These are phyloP conservation scores for Standfussiana lucernea DNA, from an alignment of 2,888 invertebrate species.

Conservation along the genomic window DNA sequence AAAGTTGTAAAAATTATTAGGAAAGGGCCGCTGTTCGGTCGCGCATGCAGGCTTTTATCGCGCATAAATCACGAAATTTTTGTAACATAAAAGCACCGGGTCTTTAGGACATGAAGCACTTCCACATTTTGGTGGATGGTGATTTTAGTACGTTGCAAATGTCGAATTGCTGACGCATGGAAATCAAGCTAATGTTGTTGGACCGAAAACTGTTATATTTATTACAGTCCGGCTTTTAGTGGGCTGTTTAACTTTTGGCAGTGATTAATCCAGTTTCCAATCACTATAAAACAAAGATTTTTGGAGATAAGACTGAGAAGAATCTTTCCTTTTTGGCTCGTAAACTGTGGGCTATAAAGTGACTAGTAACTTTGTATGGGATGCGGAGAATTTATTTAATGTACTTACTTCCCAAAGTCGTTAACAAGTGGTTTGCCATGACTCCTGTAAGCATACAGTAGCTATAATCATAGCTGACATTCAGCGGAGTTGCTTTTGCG, in stretches of 20 bases:
- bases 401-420: conserved; percentile 17
- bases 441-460: conserved; percentile 16
- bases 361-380: conserved; percentile 19
- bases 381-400: conserved; percentile 29
- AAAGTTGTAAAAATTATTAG: conserved; percentile 56
- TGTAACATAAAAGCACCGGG: conserved; percentile 51
- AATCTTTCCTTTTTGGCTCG: conserved; percentile 5
- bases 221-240: conserved; percentile 8
- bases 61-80: conserved; percentile 62
- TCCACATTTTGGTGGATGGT: conserved; percentile 23
- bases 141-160: conserved; percentile 47
- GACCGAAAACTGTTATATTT: not conserved
- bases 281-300: conserved; percentile 39
- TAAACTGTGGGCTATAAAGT: conserved; percentile 10
- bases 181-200: conserved; percentile 1
- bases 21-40: conserved; percentile 45
- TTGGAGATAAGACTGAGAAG: not conserved
- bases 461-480: not conserved
- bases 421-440: conserved; percentile 43
- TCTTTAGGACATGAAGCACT: conserved; percentile 25
- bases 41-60: conserved; percentile 60
- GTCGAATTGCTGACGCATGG: conserved; percentile 33
- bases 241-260: conserved; percentile 1
- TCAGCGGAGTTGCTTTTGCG: not conserved
- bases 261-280: conserved; percentile 30